A percentile compares a stretch with the other conserved stretches of the same genome.
Evolutionary conservation across 2,888 invertebrate genomes (phyloP).

Genomic region (Apeira syringaria): DNA sequence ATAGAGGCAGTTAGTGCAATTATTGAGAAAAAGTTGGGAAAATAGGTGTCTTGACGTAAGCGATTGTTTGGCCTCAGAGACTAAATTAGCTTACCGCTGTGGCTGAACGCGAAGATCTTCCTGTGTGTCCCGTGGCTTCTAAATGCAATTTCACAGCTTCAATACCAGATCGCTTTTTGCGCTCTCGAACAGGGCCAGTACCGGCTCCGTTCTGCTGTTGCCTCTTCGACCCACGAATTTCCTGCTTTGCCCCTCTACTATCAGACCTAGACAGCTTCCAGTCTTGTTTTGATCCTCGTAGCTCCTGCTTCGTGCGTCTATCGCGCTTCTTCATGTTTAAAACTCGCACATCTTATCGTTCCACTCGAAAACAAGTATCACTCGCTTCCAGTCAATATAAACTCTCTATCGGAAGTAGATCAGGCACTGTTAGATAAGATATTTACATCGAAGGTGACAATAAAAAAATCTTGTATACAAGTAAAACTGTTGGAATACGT

Average conservation of each 20-base stretch:
- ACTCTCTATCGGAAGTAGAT: constrained; percentile 47
- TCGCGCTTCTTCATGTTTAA: constrained; percentile 70
- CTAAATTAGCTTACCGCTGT: constrained; percentile 54
- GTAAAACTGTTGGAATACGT: constrained; percentile 49
- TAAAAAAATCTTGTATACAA: constrained; percentile 63
- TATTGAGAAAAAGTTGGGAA: neutral
- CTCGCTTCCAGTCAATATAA: constrained; percentile 29
- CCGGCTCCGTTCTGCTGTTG: constrained; percentile 28
- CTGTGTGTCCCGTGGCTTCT: constrained; percentile 65
- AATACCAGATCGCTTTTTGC: constrained; percentile 67
- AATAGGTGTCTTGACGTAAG: too few species aligned
- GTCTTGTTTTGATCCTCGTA: constrained; percentile 40
- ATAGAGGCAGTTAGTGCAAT: neutral
- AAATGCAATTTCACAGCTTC: constrained; percentile 75
- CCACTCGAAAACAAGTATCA: constrained; percentile 34
- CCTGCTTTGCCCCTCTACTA: constrained; percentile 42
- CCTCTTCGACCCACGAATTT: constrained; percentile 34
- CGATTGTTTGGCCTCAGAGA: too few species aligned
- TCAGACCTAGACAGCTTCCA: constrained; percentile 36
- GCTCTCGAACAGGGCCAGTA: constrained; percentile 41
- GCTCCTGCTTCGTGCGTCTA: constrained; percentile 50
- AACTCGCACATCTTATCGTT: constrained; percentile 39
- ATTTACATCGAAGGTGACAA: constrained; percentile 65
- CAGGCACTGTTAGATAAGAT: constrained; percentile 63
- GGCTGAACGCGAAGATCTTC: constrained; percentile 74